Base-by-base conservation (phyloP, 2,888 invertebrate species). In the Podabrus alpinus region DNA sequence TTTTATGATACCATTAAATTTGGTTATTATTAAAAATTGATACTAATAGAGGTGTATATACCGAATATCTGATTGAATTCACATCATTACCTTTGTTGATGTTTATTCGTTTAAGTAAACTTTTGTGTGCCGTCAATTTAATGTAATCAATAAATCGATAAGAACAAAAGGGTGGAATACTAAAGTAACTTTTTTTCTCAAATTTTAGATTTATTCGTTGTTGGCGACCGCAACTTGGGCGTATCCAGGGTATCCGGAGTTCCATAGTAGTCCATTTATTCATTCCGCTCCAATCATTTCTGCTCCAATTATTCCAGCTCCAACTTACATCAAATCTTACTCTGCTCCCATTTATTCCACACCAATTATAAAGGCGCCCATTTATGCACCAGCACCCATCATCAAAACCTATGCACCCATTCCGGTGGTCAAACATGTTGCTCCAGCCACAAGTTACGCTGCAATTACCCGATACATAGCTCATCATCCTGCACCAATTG, bases 401-500 rank as follows among this genome's bases (percentile, higher is more conserved):
- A 74, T 82, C 29, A 62, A 79, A 11, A 78, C 82, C 15, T 59
- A 78, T 13, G 78, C 80, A 13, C 78, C 80, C 21, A 78, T 81
- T 3, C 84, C 83, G 3, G 77, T 84, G 72, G 76, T 83, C 25
- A 84, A 84, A 76, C 75, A 82, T 10, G 77, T 84, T 16, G 84
- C 82, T 11, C 85, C 89, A 3, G 90, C 91, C 72, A 91, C 90
- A 25, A 92, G 92, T 86, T 92, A 91, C 83, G 88, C 91, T 0
- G 90, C 87, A 84, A 81, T 92, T 87, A 90, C 91, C 84, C 81
- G 83, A 69, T 82, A 82, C 69, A 81, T 86, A 17, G 80, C 82
- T 11, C 87, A 85, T 79, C 85, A 85, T 79, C 85, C 83, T n/a
- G 83, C 84, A 62, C 85, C 86, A 13, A 82, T 87, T 16, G 81